Base-by-base conservation (phyloP, 1,140 invertebrate genomes). In the Drosophila pseudoobscura region DNA sequence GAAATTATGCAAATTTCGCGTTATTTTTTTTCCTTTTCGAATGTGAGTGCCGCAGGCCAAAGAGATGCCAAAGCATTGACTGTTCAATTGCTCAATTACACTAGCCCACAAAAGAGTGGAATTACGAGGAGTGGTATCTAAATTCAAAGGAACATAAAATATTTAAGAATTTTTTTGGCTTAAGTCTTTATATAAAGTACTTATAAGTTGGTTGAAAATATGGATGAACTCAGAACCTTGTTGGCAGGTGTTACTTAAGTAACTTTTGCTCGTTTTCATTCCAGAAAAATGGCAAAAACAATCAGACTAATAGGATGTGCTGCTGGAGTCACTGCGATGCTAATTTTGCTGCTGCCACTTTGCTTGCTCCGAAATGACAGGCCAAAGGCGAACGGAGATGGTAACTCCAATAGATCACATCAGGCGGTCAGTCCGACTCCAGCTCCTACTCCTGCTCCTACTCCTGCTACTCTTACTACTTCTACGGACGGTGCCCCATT, bases 261-360 rank as follows among this genome's bases (percentile, higher is more conserved):
- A 43, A 44, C 45, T 59, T 62, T 55, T 72, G 50, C 66, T 39
- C 45, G 15, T n/a, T 53, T 58, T 52, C 70, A 75, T 74, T 59
- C 49, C 53, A 31, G 11, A 55, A 49, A 59, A 80, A 87, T 88
- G 82, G 70, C 50, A 17, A 88, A 61, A 71, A 63, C 55, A 63
- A 87, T 88, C 56, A 88, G 78, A 82, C 65, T 87, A 73, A 80
- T 87, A 78, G 82, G 64, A 31, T 75, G 64, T 53, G 55, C 75
- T 9, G 51, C 75, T 9, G 51, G 73, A 39, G 50, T 6, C 8
- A 31, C 55, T 45, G 56, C 44, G 11, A 15, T 88, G 50, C 24
- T 78, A 22, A 47, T 88, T 20, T 49, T 72, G 44, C 52, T 87
- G 35, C 45, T 58, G 53, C 20, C 56, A 45, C 54, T 75, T 11